A percentile compares a stretch with the other conserved stretches of the same genome.
Evolutionary conservation across 2,888 invertebrate genomes (phyloP).

Genomic region (Tinea trinotella): DNA sequence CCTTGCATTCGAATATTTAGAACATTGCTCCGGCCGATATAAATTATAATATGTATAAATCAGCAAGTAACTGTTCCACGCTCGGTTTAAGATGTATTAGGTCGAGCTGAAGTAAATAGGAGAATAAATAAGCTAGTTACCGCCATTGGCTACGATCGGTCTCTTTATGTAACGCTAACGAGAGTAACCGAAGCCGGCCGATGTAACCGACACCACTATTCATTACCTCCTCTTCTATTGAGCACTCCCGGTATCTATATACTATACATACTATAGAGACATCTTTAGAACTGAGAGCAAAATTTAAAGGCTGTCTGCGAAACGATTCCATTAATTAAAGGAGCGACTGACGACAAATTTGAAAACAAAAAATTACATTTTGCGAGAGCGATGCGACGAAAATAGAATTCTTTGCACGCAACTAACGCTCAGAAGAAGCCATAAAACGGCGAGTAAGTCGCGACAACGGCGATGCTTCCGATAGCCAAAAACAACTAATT

Average conservation of each 20-base stretch:
- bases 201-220: constrained; percentile 19
- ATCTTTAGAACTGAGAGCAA: not conserved
- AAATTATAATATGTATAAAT: not conserved
- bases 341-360: constrained; percentile 14
- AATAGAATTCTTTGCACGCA: constrained; percentile 18
- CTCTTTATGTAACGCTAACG: constrained; percentile 17
- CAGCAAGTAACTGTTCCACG: not conserved
- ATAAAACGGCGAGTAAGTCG: constrained; percentile 35
- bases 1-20: not conserved
- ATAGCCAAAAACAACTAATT: constrained; percentile 42
- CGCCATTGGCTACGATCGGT: constrained; percentile 1
- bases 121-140: constrained; percentile 9
- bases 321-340: constrained; percentile 17
- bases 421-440: constrained; percentile 29
- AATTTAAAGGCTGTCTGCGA: constrained; percentile 15
- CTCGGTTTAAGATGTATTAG: not conserved
- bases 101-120: constrained; percentile 2
- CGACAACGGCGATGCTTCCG: constrained; percentile 19
- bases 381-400: constrained; percentile 13
- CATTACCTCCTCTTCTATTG: constrained; percentile 10
- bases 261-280: constrained; percentile 18
- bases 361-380: constrained; percentile 18
- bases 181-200: constrained; percentile 19
- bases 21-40: not conserved
- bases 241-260: constrained; percentile 8